Conservation (phyloP, 2,888 invertebrate genomes). For the Podotricha telesiphe region DNA sequence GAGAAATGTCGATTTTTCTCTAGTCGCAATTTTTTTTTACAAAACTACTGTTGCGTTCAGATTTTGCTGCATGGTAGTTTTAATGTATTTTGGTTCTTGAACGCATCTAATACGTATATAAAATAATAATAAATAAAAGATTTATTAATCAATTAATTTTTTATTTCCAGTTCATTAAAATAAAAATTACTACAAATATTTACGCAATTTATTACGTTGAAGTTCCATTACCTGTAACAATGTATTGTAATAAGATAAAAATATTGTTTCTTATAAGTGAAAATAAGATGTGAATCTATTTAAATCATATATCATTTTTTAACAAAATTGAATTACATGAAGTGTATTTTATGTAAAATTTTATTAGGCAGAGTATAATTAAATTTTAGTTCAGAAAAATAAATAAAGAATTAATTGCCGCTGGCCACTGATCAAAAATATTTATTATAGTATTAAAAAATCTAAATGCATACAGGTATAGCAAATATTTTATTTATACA, state of each 20-base stretch:
- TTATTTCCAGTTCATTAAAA: slow-evolving; percentile 25
- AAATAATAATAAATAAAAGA: slow-evolving; percentile 30
- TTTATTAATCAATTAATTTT: slow-evolving; percentile 11
- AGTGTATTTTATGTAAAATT: neutral
- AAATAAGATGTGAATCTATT: neutral
- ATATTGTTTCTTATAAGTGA: neutral
- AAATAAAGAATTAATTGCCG: neutral
- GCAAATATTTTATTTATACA: neutral
- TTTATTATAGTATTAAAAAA: too few species aligned
- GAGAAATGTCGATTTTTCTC: slow-evolving; percentile 50
- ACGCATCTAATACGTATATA: slow-evolving; percentile 50
- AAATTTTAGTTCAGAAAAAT: neutral
- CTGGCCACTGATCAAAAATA: too few species aligned
- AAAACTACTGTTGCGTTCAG: slow-evolving; percentile 64
- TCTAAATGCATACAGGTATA: neutral
- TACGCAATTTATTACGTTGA: neutral
- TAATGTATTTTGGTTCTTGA: slow-evolving; percentile 50
- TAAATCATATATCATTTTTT: neutral
- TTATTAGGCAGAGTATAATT: neutral
- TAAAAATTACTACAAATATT: slow-evolving; percentile 19
- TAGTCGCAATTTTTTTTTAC: slow-evolving; percentile 44
- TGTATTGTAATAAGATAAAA: neutral
- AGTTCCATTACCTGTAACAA: slow-evolving; percentile 23
- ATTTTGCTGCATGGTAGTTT: slow-evolving; percentile 40
- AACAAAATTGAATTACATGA: neutral